Base-by-base conservation (phyloP, 2,113 vertebrate genomes). In the Camelus bactrianus region DNA sequence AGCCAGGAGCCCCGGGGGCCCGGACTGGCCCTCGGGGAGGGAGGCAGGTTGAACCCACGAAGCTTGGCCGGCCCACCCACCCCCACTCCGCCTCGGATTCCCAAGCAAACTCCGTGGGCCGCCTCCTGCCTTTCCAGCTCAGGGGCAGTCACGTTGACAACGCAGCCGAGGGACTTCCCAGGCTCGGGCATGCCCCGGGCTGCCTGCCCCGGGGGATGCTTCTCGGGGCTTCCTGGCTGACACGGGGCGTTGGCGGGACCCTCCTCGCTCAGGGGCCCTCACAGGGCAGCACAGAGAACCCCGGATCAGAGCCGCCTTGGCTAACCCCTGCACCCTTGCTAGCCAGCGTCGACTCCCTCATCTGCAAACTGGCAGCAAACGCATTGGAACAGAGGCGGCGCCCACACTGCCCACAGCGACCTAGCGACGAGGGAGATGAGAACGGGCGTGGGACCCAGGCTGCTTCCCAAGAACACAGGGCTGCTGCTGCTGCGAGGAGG, bases 71-170 rank as follows among this genome's bases (percentile, higher is more conserved):
- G 73, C n/a, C 6, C 15, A 28, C 64, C 38, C 26, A 5, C 5
- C 10, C 15, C n/a, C 2, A 0, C 12, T 8, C n/a, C 13, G 5
- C 46, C 54, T 62, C 0, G 0, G 8, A 12, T 38, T 69, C 30
- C 70, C 54, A 24, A 38, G 50, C 35, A 75, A 14, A n/a, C 26
- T 32, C 22, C 3, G 9, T 8, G 70, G 48, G 1, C 7, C 50
- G 28, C 12, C 6, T 15, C 46, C 67, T 42, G 48, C 28, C 8
- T 6, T 0, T 26, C 60, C 46, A 24, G 26, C 28, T 15, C 58
- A 0, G 30, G 30, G 8, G 1, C 30, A 8, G 13, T 14, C 0
- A 0, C 4, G 0, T 0, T 5, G 2, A 5, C 16, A 24, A 19
- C 0, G 38, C 46, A 16, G 30, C 6, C 1, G 20, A 30, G 46